These are phyloP conservation scores for Vollenhovia emeryi DNA, from an alignment of 1,140 invertebrate species.

Conservation along the genomic window DNA sequence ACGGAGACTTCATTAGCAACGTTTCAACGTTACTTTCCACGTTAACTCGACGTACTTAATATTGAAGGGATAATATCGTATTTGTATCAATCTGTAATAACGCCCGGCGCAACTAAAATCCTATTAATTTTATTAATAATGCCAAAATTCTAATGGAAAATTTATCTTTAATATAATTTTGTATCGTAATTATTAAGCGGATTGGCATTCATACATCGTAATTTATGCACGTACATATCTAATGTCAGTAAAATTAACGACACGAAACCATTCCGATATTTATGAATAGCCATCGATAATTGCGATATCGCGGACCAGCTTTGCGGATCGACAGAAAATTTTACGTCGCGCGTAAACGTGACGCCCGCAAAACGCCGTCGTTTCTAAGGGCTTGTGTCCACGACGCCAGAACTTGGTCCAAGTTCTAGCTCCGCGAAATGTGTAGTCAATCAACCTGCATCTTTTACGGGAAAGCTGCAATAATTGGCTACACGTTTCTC, in stretches of 20 bases:
- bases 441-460: too few species aligned
- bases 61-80: not conserved
- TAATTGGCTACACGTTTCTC: too few species aligned
- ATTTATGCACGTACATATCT: not conserved
- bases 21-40: not conserved
- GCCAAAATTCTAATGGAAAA: not conserved
- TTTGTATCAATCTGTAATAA: slow-evolving; percentile 17
- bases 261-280: not conserved
- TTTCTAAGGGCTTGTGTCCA: too few species aligned
- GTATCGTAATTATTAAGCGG: slow-evolving; percentile 12
- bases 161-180: slow-evolving; percentile 1
- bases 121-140: slow-evolving; percentile 29
- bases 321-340: slow-evolving; percentile 19
- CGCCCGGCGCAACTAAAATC: not conserved
- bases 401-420: too few species aligned
- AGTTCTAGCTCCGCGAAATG: too few species aligned
- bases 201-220: not conserved
- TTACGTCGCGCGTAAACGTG: slow-evolving; percentile 1
- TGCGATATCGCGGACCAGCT: not conserved
- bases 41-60: not conserved
- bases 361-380: not conserved
- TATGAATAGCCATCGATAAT: not conserved
- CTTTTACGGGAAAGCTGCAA: too few species aligned
- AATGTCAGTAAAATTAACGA: not conserved
- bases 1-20: slow-evolving; percentile 30